These are phyloP conservation scores for Luffia ferchaultella DNA, from an alignment of 2,888 invertebrate species.

Conservation along the genomic window DNA sequence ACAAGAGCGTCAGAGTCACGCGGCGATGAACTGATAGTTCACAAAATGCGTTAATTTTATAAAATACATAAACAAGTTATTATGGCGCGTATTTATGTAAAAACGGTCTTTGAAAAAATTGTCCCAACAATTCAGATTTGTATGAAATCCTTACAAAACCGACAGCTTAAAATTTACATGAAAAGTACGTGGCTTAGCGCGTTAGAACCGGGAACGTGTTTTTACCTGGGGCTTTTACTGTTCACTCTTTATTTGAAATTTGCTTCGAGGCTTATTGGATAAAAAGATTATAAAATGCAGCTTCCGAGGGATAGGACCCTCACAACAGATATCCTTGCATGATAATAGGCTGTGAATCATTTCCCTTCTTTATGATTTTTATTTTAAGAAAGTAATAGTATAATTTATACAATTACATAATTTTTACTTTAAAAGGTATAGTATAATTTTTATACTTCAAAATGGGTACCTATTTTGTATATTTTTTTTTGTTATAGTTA, in stretches of 20 bases:
- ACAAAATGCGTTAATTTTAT: no score
- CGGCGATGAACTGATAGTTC: no score
- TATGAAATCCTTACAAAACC: constrained; percentile 32
- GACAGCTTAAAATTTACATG: constrained; percentile 43
- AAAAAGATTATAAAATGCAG: constrained; percentile 34
- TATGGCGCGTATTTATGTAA: background rate
- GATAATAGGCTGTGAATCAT: no score
- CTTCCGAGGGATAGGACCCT: constrained; percentile 10
- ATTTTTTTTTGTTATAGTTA: no score
- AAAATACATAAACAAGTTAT: no score
- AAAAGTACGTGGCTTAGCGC: constrained; percentile 37
- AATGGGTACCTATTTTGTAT: no score
- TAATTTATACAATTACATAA: no score
- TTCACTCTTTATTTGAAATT: constrained; percentile 42
- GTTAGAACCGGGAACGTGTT: constrained; percentile 28
- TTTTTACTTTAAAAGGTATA: no score
- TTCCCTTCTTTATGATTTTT: no score
- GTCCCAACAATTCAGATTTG: constrained; percentile 31
- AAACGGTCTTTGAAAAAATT: constrained; percentile 19
- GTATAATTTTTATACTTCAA: no score
- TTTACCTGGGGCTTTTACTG: constrained; percentile 39
- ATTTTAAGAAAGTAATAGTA: no score
- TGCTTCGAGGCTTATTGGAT: constrained; percentile 36
- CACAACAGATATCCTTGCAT: background rate
- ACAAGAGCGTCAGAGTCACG: no score